Base-by-base conservation (phyloP, 2,888 invertebrate species). In the Tethea ocularis region DNA sequence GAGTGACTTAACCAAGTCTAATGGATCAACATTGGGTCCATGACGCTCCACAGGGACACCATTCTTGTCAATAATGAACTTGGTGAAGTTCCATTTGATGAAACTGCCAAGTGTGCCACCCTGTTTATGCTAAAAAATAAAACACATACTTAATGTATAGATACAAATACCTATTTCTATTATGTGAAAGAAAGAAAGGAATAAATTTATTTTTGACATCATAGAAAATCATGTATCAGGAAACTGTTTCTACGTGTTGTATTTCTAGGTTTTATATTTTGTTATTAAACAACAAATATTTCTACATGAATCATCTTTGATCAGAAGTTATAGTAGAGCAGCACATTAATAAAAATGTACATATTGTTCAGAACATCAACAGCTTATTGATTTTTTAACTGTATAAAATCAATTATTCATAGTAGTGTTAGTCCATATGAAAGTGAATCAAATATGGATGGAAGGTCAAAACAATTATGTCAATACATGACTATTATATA, bases 61-160 rank as follows among this genome's bases (percentile, higher is more conserved):
- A 26, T 96, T 85, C 73, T 95, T 95, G 87, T 97, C 93, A 20
- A 97, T 90, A 61, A 97, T 94, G 88, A 97, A 97, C 83, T 97
- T 97, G 38, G 97, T 95, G 86, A 97, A 97, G 85, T 97, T 97
- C 97, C 97, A 97, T 85, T 97, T 97, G 80, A 97, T 95, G 76
- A 95, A 95, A 75, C 91, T 95, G 36, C 94, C 94, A 8, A 94
- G 71, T 8, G 89, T 88, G 17, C 94, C 94, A 29, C 95, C 95
- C 78, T 93, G 89, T 71, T 93, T 93, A 64, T 88, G 74, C 93
- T 93, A 81, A 5, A 58, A 46, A 82, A 84, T 67, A 58, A 61
- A 58, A 63, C 60, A 22, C 17, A 8, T 29, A 29, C n/a, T n/a
- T n/a, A n/a, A n/a, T n/a, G n/a, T n/a, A n/a, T n/a, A n/a, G n/a